phyloP scores from a whole-genome alignment of 1,140 invertebrate genomes.

The Dermatophagoides farinae region DNA sequence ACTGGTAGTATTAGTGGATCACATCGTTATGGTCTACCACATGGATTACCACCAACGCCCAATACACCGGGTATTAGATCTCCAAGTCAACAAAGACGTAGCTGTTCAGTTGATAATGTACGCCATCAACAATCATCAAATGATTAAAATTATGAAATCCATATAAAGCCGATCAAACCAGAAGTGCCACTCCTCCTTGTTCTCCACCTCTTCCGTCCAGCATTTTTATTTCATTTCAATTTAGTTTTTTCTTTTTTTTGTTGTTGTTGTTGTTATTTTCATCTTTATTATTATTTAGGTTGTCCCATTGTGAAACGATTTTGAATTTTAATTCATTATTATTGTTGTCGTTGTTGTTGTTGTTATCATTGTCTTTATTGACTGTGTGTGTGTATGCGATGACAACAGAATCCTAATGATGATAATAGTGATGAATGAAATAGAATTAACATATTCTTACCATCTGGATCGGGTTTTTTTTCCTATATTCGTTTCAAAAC shows the following conservation, averaged over 20 bases:
- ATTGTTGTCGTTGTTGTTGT: too few relatives aligned
- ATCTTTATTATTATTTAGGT: neutral
- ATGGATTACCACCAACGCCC: constrained; percentile 1
- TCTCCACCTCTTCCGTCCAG: neutral
- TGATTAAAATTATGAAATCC: neutral
- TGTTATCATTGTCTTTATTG: too few relatives aligned
- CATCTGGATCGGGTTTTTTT: too few relatives aligned
- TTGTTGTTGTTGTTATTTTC: neutral
- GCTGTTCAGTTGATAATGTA: neutral
- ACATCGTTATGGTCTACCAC: neutral
- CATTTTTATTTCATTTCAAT: neutral
- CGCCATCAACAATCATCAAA: neutral
- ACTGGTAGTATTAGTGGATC: neutral
- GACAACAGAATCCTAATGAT: too few relatives aligned
- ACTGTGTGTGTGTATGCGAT: too few relatives aligned
- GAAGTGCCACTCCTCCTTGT: neutral
- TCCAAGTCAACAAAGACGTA: constrained; percentile 7
- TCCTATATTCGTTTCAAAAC: too few relatives aligned
- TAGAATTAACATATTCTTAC: too few relatives aligned
- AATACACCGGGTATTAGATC: neutral
- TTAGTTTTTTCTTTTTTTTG: neutral
- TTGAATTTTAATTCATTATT: neutral
- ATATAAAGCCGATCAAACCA: neutral
- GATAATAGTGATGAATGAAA: too few relatives aligned
- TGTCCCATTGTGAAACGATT: neutral